phyloP scores from a whole-genome alignment of 2,797 vertebrate genomes.

The Luscinia luscinia region DNA sequence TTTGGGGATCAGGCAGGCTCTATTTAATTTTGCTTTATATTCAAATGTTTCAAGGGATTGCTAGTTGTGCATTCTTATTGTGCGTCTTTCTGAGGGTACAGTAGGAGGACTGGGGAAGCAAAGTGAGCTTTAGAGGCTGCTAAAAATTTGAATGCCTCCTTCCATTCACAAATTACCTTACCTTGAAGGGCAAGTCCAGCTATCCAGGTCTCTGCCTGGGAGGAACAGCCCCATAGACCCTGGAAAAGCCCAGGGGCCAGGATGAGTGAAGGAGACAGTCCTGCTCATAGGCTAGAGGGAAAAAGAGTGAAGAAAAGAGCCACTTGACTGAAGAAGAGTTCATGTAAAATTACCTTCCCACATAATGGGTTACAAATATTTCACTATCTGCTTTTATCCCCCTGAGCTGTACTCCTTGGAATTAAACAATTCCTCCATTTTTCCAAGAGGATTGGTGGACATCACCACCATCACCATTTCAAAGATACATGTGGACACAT shows the following conservation, averaged over 20 bases:
- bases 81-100: background rate
- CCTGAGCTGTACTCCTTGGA: background rate
- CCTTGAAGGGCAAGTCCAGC: background rate
- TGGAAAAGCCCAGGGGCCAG: background rate
- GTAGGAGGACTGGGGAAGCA: background rate
- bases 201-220: background rate
- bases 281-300: background rate
- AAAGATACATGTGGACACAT: accelerated
- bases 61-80: background rate
- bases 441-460: background rate
- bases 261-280: background rate
- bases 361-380: background rate
- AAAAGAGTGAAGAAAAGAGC: background rate
- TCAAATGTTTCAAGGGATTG: background rate
- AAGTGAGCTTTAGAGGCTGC: background rate
- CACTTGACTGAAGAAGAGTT: background rate
- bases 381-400: background rate
- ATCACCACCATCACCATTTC: too few species aligned
- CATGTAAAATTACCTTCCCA: background rate
- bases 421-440: background rate
- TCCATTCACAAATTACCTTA: background rate
- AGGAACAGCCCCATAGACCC: background rate
- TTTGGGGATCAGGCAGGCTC: background rate
- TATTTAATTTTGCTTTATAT: background rate
- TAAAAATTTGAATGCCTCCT: background rate